Conservation (phyloP, 1,140 invertebrate species). For the Drosophila varians region DNA sequence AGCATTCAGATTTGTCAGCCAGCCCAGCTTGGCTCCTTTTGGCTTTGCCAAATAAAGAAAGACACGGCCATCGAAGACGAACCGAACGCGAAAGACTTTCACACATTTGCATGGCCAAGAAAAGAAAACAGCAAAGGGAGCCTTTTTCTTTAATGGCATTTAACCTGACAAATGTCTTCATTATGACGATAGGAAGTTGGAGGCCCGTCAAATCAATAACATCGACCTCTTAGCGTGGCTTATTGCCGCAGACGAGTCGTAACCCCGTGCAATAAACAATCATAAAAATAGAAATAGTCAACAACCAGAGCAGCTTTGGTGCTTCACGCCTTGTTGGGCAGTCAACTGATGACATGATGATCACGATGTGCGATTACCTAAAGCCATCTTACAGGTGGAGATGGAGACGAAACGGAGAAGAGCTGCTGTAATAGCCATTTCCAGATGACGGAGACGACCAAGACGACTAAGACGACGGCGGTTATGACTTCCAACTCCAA, state of each 20-base stretch:
- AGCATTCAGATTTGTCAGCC: conserved; percentile 68
- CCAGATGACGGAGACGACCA: conserved; percentile 30
- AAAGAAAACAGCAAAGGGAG: conserved; percentile 25
- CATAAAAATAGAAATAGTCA: conserved; percentile 27
- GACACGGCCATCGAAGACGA: neutral
- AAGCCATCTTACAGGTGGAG: conserved; percentile 46
- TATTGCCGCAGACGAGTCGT: conserved; percentile 30
- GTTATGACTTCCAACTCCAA: conserved; percentile 31
- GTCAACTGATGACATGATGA: conserved; percentile 37
- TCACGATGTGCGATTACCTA: conserved; percentile 56
- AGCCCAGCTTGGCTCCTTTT: conserved; percentile 10
- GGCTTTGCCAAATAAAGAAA: conserved; percentile 29
- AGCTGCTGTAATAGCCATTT: conserved; percentile 65
- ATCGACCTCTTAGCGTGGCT: conserved; percentile 19
- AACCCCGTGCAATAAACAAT: conserved; percentile 14
- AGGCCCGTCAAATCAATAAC: conserved; percentile 28
- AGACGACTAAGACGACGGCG: conserved; percentile 25
- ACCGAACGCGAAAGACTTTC: conserved; percentile 31
- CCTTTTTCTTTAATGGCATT: conserved; percentile 12
- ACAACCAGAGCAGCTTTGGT: conserved; percentile 47
- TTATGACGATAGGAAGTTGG: conserved; percentile 26
- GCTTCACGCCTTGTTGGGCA: conserved; percentile 80
- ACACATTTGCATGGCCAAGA: conserved; percentile 37
- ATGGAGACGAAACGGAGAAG: conserved; percentile 16
- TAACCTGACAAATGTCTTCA: conserved; percentile 26